Base-by-base conservation (phyloP, 2,113 vertebrate genomes). In the Nematolebias whitei region DNA sequence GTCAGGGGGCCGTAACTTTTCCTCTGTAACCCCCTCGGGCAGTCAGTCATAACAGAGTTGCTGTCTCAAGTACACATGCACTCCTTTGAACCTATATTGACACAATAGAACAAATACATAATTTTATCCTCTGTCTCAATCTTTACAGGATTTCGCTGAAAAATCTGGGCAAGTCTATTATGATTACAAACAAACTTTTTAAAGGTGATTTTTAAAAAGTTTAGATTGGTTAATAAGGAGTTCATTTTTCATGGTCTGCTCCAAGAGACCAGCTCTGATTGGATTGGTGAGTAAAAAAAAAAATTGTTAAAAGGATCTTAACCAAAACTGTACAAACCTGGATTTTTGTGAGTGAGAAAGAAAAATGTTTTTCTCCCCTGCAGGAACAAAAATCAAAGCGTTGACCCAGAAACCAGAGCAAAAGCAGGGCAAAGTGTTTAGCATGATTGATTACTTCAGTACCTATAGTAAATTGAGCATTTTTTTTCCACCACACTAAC, bases 1-100 rank as follows among this genome's bases (percentile, higher is more conserved):
- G 68, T 67, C 77, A 2, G 3, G 18, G 1, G n/a, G 58, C 22
- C 71, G 60, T 20, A 38, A 44, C 19, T 38, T 82, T 77, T 78
- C 26, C 51, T 51, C 77, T 67, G 56, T n/a, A 69, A n/a, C 13
- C 54, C 48, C n/a, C 19, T 29, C 20, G 51, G n/a, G 12, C 62
- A 65, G 53, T 54, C 35, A 74, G 23, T 49, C 14, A 9, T 72
- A 59, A 78, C 48, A 48, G 16, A 24, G 56, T 58, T 63, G 35
- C 48, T 32, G 20, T 44, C 20, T 64, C 22, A 49, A 53, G 56
- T 55, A 44, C 57, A 48, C 48, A 26, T 15, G 13, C 14, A n/a
- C n/a, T 50, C 13, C 16, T 50, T 9, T 50, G 15, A 50, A 18
- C 3, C 16, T 52, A 16, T n/a, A n/a, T n/a, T n/a, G n/a, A n/a